Evolutionary conservation across 2,113 vertebrate species (phyloP), one percentile per base, ranked within the genome.

Genomic region (Hypanus sabinus): DNA sequence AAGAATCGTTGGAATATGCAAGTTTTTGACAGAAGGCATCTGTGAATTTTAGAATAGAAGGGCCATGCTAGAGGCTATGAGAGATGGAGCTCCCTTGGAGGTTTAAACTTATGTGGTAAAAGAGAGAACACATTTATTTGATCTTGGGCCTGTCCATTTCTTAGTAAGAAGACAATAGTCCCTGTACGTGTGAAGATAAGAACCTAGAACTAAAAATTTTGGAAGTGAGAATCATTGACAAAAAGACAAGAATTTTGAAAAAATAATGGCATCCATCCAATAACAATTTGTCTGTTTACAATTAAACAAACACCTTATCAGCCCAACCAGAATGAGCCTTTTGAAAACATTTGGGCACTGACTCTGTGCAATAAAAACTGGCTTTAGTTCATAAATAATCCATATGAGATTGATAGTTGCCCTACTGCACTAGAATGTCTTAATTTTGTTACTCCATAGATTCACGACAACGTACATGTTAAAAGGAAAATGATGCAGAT

Each of bases 21-120:
- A 85, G 46, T 85, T 85, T 83, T 85, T 57, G 81, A 85, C 81
- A 85, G 9, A 85, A 85, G 81, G 38, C 46, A 57, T 85, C 8
- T 3, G 10, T 85, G 46, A 85, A 85, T 2, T 5, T 81, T 55
- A 55, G 38, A 85, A 55, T 57, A 85, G 8, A 85, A 22, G 79
- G 79, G 38, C 79, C 22, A 18, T 36, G 38, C 79, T 38, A 46
- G 79, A 85, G 38, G 81, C 46, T 85, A 38, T 27, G 46, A 55
- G 46, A 55, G 46, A 57, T 55, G 81, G 38, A 85, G 27, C 81
- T 85, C 81, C 81, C 81, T 85, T 27, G 9, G 81, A 85, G 81
- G 22, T 55, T 55, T 38, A 85, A 8, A 5, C 38, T 10, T 55
- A 57, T 85, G 22, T 85, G 81, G 81, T 57, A 46, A 85, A 38